Evolutionary conservation across 1,140 invertebrate genomes (phyloP), one percentile per base, ranked within the genome.

Genomic region (Diorhabda elongata): DNA sequence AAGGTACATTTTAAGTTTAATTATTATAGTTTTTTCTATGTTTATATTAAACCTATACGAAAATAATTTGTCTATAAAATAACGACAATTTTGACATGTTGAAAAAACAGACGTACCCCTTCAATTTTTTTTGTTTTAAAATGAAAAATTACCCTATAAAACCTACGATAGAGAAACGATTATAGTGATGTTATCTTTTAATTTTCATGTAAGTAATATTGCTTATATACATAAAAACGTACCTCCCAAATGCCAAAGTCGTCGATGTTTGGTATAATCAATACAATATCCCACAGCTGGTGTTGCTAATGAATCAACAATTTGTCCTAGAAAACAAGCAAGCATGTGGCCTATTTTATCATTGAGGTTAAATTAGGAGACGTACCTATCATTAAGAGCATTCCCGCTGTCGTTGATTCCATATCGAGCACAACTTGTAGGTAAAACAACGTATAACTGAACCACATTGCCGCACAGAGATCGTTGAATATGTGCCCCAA

Each of bases 401-500:
- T 83, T 42, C 94, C 95, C n/a, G 95, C 91, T 3, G 88, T 84
- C 3, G 86, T 83, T 61, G 91, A 90, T 69, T 87, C 82, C 78
- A 97, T 88, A 59, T 87, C 78, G 41, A 88, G 81, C 5, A 96
- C 91, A 70, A 92, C 87, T 83, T 96, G 92, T 11, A 95, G 86
- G 81, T 92, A 97, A 69, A 97, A 87, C 72, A 97, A 85, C 59
- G 94, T 89, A 80, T 97, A 98, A 0, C 92, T 94, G 81, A 97
- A 97, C 95, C 95, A 97, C 89, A 97, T 93, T 2, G 92, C 90
- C 0, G 94, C 93, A 75, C 92, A 92, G 2, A 97, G 84, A 81
- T 97, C 95, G 83, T 97, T 97, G 76, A 94, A 90, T 58, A 97
- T 87, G 80, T 97, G 95, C 1, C 95, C 95, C 58, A 95, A 81